These are phyloP conservation scores for Zenarchopterus dispar DNA, from an alignment of 2,797 vertebrate genomes.

Conservation along the genomic window DNA sequence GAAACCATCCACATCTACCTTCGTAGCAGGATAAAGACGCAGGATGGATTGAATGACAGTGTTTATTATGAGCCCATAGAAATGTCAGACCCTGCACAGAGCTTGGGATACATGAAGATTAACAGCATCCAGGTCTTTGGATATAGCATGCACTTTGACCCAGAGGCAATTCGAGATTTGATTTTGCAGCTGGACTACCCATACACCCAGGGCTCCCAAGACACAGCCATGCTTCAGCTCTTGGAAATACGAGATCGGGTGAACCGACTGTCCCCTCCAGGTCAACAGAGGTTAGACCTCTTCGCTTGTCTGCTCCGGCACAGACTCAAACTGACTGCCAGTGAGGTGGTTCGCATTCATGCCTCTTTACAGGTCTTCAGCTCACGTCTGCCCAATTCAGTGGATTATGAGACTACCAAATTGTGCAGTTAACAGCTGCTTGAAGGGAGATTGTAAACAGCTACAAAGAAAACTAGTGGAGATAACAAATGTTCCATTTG, in stretches of 20 bases:
- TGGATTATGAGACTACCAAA: slow-evolving; percentile 96
- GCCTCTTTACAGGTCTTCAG: slow-evolving; percentile 93
- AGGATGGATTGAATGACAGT: slow-evolving; percentile 86
- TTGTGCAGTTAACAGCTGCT: slow-evolving; percentile 94
- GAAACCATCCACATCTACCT: slow-evolving; percentile 97
- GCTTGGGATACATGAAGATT: slow-evolving; percentile 98
- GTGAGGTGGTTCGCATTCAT: slow-evolving; percentile 94
- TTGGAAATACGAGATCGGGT: slow-evolving; percentile 94
- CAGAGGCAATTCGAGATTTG: slow-evolving; percentile 94
- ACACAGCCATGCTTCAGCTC: slow-evolving; percentile 93
- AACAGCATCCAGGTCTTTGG: slow-evolving; percentile 97
- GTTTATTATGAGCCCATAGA: slow-evolving; percentile 93
- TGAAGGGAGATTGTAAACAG: slow-evolving; percentile 22
- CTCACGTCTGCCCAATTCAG: slow-evolving; percentile 91
- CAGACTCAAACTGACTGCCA: slow-evolving; percentile 93
- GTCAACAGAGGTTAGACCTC: slow-evolving; percentile 91
- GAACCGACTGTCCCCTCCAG: slow-evolving; percentile 93
- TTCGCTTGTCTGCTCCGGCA: slow-evolving; percentile 96
- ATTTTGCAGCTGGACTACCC: slow-evolving; percentile 97
- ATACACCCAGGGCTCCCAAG: slow-evolving; percentile 95
- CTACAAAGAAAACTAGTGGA: slow-evolving; percentile 27
- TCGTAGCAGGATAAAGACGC: slow-evolving; percentile 91
- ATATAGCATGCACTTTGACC: slow-evolving; percentile 99
- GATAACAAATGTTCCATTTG: slow-evolving; percentile 20
- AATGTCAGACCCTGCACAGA: slow-evolving; percentile 89